Base-by-base conservation (phyloP, 2,888 invertebrate species). In the Cryptosula pallasiana region DNA sequence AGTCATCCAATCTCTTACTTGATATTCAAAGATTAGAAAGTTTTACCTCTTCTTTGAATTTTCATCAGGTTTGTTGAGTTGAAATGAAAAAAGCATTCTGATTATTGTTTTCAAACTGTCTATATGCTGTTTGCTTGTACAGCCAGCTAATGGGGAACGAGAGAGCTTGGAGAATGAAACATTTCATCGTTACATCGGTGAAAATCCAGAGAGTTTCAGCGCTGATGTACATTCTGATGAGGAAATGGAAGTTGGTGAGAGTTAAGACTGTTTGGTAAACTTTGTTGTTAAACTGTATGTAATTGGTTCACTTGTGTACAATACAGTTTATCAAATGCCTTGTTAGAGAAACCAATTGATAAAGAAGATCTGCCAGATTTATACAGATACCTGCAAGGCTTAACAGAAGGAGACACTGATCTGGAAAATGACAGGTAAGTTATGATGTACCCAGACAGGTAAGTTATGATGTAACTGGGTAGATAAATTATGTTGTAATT, bases 401-500 rank as follows among this genome's bases (percentile, higher is more conserved):
- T 63, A 9, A 13, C 25, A 32, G 34, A 63, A 16, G 63, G 63
- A 25, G n/a, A 27, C 34, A 63, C 63, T 13, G 63, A 63, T 63
- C 34, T 63, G 13, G 63, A 63, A 34, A 63, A 63, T 63, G 32
- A 63, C 2, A 27, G 63, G 63, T 63, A 34, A 63, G 5, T n/a
- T n/a, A n/a, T n/a, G n/a, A n/a, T n/a, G n/a, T n/a, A n/a, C n/a
- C n/a, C n/a, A n/a, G n/a, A n/a, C n/a, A n/a, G n/a, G n/a, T n/a
- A n/a, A n/a, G n/a, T n/a, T n/a, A n/a, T n/a, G n/a, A n/a, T n/a
- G n/a, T n/a, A n/a, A n/a, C n/a, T n/a, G n/a, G n/a, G n/a, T n/a
- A n/a, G n/a, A n/a, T n/a, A n/a, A n/a, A n/a, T n/a, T n/a, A n/a
- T n/a, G n/a, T n/a, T n/a, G n/a, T n/a, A n/a, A n/a, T n/a, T n/a